Base-by-base conservation (phyloP, 2,888 invertebrate genomes). In the Cyrtodaria siliqua region DNA sequence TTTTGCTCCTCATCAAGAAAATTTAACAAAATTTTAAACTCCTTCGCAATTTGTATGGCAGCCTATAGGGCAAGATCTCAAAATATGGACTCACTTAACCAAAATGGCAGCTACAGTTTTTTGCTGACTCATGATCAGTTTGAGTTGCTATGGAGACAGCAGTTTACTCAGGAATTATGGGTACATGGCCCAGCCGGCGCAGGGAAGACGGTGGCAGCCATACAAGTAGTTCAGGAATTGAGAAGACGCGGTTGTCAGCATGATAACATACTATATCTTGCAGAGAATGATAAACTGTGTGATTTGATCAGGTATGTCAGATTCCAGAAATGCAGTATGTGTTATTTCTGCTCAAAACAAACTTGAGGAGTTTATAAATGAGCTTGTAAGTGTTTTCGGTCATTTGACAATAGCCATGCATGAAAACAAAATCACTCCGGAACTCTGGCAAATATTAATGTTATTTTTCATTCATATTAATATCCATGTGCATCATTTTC, bases 71-170 rank as follows among this genome's bases (percentile, higher is more conserved):
- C 87, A 0, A 77, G 71, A 26, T 73, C 82, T 38, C 72, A 67
- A n/a, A 38, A 60, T 12, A 50, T 52, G 18, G 62, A 59, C 16
- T 47, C 53, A 24, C 49, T 75, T 29, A 76, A 72, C 49, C 63
- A 74, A 38, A 68, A 74, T 59, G 80, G 78, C 50, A 62, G 75
- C 57, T 86, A 87, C 47, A 83, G 84, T 52, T 88, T 87, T 67
- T 47, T 89, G 67, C 71, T 89, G 78, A 89, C 89, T 14, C 82
- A 86, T 71, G 89, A 88, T 63, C 89, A 89, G 84, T 86, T 89
- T 79, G 86, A 89, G 61, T 70, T 89, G 74, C 77, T 89, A 59
- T 87, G 85, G 84, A 83, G 75, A 0, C 86, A 85, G 47, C 89
- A 89, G 64, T 86, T 84, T 73, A 87, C 85, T 26, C 83, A 72